These are phyloP conservation scores for Liparis tanakae DNA, from an alignment of 2,797 vertebrate species.

Conservation along the genomic window DNA sequence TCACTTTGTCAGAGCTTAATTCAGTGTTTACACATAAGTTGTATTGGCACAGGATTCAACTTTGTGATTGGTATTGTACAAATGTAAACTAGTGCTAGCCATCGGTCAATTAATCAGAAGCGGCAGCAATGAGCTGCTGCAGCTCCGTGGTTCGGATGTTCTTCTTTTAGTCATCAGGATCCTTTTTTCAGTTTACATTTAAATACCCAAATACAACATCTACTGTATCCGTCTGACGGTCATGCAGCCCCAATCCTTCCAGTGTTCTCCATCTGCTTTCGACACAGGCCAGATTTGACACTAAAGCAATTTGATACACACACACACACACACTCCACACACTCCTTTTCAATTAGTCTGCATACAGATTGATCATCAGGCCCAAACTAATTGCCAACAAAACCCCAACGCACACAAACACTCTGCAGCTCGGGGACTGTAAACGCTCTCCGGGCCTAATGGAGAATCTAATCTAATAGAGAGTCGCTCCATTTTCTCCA, in stretches of 20 bases:
- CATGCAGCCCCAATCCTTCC: neutral
- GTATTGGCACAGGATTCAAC: neutral
- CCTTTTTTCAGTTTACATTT: neutral
- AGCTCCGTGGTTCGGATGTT: neutral
- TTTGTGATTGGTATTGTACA: neutral
- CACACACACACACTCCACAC: neutral
- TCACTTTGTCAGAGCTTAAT: neutral
- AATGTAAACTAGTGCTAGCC: neutral
- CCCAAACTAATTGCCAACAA: conserved; percentile 61
- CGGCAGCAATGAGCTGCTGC: neutral
- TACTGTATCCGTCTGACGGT: neutral
- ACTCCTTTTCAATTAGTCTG: conserved; percentile 41
- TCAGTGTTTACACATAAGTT: neutral
- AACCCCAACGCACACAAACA: conserved; percentile 20
- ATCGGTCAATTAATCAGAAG: neutral
- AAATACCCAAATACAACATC: neutral
- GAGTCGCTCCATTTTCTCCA: conserved; percentile 13
- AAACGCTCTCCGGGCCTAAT: conserved; percentile 42
- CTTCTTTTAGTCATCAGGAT: neutral
- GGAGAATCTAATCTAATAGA: conserved; percentile 53
- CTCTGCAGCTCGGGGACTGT: conserved; percentile 21
- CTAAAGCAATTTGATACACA: conserved; percentile 31
- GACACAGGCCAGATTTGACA: conserved; percentile 9
- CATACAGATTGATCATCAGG: conserved; percentile 51
- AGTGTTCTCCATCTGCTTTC: conserved; percentile 7